Conservation (phyloP, 2,113 vertebrate genomes). For the Erythrolamprus reginae region DNA sequence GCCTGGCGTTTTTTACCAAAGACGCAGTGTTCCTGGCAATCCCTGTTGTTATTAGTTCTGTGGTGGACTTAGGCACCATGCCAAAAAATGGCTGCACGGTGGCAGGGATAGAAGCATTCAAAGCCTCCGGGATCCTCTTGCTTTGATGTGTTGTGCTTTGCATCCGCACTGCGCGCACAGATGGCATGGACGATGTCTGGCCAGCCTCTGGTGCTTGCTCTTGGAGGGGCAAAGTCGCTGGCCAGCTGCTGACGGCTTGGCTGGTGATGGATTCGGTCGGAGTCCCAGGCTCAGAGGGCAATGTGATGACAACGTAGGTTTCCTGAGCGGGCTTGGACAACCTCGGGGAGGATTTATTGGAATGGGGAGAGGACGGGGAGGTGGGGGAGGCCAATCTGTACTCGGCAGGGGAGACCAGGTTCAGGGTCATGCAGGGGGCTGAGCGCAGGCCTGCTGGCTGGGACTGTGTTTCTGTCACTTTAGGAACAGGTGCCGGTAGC, state of each 20-base stretch:
- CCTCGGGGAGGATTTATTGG: conserved; percentile 80
- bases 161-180: conserved; percentile 75
- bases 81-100: conserved; percentile 67
- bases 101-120: conserved; percentile 74
- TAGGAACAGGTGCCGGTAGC: conserved; percentile 69
- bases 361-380: conserved; percentile 87
- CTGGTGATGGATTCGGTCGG: conserved; percentile 83
- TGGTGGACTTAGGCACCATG: conserved; percentile 65
- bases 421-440: conserved; percentile 80
- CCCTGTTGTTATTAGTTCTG: conserved; percentile 76
- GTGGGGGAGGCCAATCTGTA: conserved; percentile 86
- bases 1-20: conserved; percentile 66
- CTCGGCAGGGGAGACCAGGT: conserved; percentile 79
- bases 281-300: conserved; percentile 93
- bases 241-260: conserved; percentile 78
- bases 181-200: conserved; percentile 73
- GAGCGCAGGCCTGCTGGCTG: conserved; percentile 78
- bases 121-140: conserved; percentile 72
- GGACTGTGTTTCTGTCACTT: conserved; percentile 72
- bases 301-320: conserved; percentile 95
- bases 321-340: conserved; percentile 82
- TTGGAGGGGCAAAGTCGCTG: conserved; percentile 67
- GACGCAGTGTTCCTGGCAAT: conserved; percentile 76
- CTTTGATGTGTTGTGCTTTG: conserved; percentile 72
- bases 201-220: conserved; percentile 68